phyloP scores from a whole-genome alignment of 2,888 invertebrate genomes.

The Aromia moschata region DNA sequence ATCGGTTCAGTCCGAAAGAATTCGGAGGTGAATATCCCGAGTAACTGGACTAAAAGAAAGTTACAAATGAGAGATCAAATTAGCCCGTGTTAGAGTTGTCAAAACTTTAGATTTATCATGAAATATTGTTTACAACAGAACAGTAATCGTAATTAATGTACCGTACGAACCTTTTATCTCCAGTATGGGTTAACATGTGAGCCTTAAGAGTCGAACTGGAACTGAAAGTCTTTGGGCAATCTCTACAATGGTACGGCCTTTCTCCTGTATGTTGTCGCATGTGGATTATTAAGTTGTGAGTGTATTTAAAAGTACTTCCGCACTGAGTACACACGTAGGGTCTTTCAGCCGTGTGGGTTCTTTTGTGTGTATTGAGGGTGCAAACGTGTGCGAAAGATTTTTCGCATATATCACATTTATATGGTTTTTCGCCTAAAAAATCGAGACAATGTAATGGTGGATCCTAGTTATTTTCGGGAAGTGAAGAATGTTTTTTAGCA shows the following conservation, averaged over 20 bases:
- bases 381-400: slow-evolving; percentile 53
- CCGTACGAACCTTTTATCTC: slow-evolving; percentile 42
- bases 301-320: slow-evolving; percentile 54
- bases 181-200: slow-evolving; percentile 41
- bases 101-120: no score
- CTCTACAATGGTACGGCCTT: slow-evolving; percentile 50
- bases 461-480: no score
- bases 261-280: slow-evolving; percentile 55
- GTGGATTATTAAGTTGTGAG: slow-evolving; percentile 54
- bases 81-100: no score
- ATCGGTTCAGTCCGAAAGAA: no score
- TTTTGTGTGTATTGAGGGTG: slow-evolving; percentile 52
- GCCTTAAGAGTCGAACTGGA: slow-evolving; percentile 38
- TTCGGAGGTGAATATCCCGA: no score
- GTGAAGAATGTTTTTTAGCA: no score
- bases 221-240: slow-evolving; percentile 49
- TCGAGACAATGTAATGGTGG: no score
- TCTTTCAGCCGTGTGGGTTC: slow-evolving; percentile 53
- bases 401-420: slow-evolving; percentile 49
- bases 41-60: no score
- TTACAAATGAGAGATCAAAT: no score
- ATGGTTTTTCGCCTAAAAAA: slow-evolving; percentile 50
- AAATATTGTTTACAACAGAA: no score
- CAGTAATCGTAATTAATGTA: no score
- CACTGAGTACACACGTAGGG: slow-evolving; percentile 54